Base-by-base conservation (phyloP, 2,888 invertebrate genomes). In the Rhogogaster chlorosoma region DNA sequence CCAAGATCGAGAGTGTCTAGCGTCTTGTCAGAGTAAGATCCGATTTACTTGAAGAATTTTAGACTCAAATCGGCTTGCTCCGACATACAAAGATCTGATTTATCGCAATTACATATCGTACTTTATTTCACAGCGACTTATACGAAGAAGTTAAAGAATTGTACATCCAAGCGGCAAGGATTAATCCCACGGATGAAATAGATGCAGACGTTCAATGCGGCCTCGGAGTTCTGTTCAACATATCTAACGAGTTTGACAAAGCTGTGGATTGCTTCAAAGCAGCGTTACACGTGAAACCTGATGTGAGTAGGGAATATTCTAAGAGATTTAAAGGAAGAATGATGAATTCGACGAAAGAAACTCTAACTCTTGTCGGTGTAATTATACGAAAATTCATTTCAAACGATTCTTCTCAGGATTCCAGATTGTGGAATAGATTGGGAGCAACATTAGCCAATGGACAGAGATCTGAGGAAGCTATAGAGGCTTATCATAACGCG, bases 381-480 rank as follows among this genome's bases (percentile, higher is more conserved):
- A n/a, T n/a, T n/a, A n/a, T n/a, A n/a, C 10, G 3, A 73, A 5
- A 9, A 61, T 61, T 80, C 18, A 36, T 61, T 32, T 22, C 12
- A 78, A 32, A 77, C n/a, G 53, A 53, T 77, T 77, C 29, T 77
- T 6, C 92, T 85, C 88, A 96, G 96, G 98, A 99, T 95, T 97
- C 99, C 7, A 96, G 98, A 91, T 93, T 99, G 83, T 99, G 99
- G 99, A 99, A 99, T 94, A 96, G 99, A 89, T 95, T 99, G 45
- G 99, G 99, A 83, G 99, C 99, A 49, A 99, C 99, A 73, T 94
- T 99, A 90, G 99, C 99, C 18, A 99, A 99, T 93, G 98, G 99
- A 87, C 97, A 97, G 83, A 96, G 97, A 87, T 98, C 99, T 53
- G 99, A 99, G 91, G 98, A 99, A 94, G 99, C 99, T 5, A 98